Evolutionary conservation across 2,888 invertebrate species (phyloP), one percentile per base, ranked within the genome.

Genomic region (Cremastobaeus sp.): DNA sequence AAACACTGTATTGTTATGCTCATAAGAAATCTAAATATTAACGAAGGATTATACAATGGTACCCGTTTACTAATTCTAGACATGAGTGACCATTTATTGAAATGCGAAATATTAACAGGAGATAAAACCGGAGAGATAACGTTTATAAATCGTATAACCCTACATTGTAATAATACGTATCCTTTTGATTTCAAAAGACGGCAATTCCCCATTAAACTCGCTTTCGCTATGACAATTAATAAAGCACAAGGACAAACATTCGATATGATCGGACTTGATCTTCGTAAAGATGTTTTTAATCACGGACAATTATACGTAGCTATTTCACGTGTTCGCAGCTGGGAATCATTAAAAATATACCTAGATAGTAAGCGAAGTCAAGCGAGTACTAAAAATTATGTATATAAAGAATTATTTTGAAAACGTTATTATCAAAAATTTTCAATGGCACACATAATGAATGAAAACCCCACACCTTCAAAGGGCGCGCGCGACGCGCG

Each of bases 41-140:
- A n/a, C n/a, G n/a, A n/a, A n/a, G n/a, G n/a, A n/a, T n/a, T n/a
- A n/a, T n/a, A n/a, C n/a, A 37, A 37, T 4, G 37, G 37, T 3
- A 37, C 37, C 3, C 12, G 37, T 14, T 14, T 37, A 9, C 15
- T 37, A 9, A n/a, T 32, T 32, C 32, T 32, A 8, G 32, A 32
- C 8, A 5, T 25, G 4, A 25, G 8, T 8, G 25, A 37, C 3
- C 37, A 37, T 11, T 37, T 37, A 37, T 37, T 37, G 15, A 14
- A 37, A 14, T 37, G 37, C 9, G 37, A 37, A 37, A 37, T 37
- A 14, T 9, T 37, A 14, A 37, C 37, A 5, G 37, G 37, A n/a
- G 37, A 37, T 15, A 37, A 37, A n/a, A 3, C 37, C 3, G 37
- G 37, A 2, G 3, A 37, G 1, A 37, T 14, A 37, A 37, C 37